Evolutionary conservation across 2,797 vertebrate species (phyloP).

Genomic region (Phoxinus dragarum): DNA sequence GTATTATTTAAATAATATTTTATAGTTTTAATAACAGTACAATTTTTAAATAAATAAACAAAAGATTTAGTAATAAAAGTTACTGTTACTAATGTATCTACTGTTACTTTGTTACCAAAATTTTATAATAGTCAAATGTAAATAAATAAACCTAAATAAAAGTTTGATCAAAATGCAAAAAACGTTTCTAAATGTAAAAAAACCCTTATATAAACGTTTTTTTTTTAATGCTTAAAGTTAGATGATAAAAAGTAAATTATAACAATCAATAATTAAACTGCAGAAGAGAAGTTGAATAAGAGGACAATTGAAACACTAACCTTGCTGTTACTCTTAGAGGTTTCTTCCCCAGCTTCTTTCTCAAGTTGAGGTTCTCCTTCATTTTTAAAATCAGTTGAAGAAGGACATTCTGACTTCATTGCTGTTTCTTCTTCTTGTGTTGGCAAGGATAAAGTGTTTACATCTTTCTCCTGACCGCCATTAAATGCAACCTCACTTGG

Average conservation of each 20-base stretch:
- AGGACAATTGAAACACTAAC: conserved; percentile 17
- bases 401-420: neutral
- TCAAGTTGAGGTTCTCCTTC: conserved; percentile 16
- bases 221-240: neutral
- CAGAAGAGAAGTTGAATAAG: neutral
- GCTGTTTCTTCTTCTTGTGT: conserved; percentile 9
- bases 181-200: neutral
- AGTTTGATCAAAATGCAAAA: neutral
- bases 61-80: neutral
- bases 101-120: neutral
- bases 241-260: neutral
- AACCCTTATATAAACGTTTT: neutral
- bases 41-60: neutral
- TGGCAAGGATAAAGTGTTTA: neutral
- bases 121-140: neutral
- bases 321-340: conserved; percentile 11
- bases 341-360: neutral
- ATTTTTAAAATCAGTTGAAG: neutral
- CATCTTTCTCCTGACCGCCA: neutral
- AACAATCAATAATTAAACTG: neutral
- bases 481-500: neutral
- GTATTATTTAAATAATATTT: neutral
- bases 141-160: neutral
- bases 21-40: neutral
- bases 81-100: neutral